A percentile compares a stretch with the other conserved stretches of the same genome.
Evolutionary conservation across 1,140 invertebrate species (phyloP).

Genomic region (Zaprionus kolodkinae): DNA sequence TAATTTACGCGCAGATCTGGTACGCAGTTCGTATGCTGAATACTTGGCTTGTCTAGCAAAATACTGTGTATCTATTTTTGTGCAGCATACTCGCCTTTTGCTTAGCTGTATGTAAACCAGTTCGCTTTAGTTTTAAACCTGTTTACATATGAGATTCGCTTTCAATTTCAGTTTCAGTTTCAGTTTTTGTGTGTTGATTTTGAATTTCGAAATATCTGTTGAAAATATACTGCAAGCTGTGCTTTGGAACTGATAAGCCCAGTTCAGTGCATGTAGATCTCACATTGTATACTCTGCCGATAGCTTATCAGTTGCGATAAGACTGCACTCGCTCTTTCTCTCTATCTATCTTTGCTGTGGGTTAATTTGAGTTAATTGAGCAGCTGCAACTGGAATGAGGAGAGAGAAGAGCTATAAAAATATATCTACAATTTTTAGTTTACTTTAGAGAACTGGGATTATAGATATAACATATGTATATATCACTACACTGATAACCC

Average conservation of each 20-base stretch:
- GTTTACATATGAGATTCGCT: not conserved
- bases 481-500: too few relatives aligned
- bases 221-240: not conserved
- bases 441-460: too few relatives aligned
- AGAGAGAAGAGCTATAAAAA: not conserved
- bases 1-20: slow-evolving; percentile 30
- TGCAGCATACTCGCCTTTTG: not conserved
- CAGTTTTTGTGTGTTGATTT: not conserved
- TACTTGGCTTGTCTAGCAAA: not conserved
- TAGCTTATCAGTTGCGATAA: slow-evolving; percentile 27
- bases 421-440: not conserved
- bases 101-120: not conserved
- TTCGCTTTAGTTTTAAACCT: not conserved
- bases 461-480: too few relatives aligned
- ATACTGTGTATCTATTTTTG: not conserved
- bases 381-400: not conserved
- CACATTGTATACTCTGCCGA: not conserved
- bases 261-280: not conserved
- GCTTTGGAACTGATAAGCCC: not conserved
- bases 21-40: not conserved
- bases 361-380: slow-evolving; percentile 1
- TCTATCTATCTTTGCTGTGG: not conserved
- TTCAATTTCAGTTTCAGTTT: not conserved
- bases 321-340: not conserved
- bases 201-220: not conserved